Evolutionary conservation across 2,888 invertebrate species (phyloP).

Genomic region (Bembecia ichneumoniformis): DNA sequence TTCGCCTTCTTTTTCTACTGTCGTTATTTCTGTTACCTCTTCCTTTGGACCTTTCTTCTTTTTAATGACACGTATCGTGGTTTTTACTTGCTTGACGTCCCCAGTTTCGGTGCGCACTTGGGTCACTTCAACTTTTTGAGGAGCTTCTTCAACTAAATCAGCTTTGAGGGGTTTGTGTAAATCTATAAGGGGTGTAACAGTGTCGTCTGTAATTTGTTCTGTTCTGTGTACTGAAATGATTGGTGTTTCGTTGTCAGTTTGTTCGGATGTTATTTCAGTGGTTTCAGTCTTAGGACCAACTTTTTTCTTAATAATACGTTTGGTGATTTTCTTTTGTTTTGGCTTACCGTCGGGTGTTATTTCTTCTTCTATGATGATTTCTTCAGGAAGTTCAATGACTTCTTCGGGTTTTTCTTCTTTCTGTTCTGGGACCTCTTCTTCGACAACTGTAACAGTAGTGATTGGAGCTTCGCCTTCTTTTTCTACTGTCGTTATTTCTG

Average conservation of each 20-base stretch:
- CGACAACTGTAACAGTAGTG: conserved; percentile 13
- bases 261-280: conserved; percentile 26
- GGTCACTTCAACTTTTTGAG: conserved; percentile 12
- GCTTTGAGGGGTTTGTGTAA: conserved; percentile 17
- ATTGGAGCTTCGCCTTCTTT: conserved; percentile 21
- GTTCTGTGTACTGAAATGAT: conserved; percentile 16
- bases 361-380: conserved; percentile 28
- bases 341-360: conserved; percentile 17
- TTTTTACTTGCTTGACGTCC: conserved; percentile 11
- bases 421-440: neutral
- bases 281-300: conserved; percentile 21
- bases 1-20: conserved; percentile 24
- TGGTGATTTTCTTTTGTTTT: conserved; percentile 23
- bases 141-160: conserved; percentile 20
- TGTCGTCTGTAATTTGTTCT: conserved; percentile 5
- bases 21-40: conserved; percentile 28
- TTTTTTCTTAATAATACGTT: conserved; percentile 19
- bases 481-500: conserved; percentile 28
- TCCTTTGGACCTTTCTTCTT: conserved; percentile 27
- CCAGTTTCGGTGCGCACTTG: conserved; percentile 14
- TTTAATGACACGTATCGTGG: conserved; percentile 21
- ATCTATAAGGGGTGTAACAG: conserved; percentile 8
- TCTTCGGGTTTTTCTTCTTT: conserved; percentile 2
- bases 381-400: conserved; percentile 11
- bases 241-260: conserved; percentile 31